phyloP scores from a whole-genome alignment of 2,888 invertebrate genomes.

The Rhagophthalmus giganteus region DNA sequence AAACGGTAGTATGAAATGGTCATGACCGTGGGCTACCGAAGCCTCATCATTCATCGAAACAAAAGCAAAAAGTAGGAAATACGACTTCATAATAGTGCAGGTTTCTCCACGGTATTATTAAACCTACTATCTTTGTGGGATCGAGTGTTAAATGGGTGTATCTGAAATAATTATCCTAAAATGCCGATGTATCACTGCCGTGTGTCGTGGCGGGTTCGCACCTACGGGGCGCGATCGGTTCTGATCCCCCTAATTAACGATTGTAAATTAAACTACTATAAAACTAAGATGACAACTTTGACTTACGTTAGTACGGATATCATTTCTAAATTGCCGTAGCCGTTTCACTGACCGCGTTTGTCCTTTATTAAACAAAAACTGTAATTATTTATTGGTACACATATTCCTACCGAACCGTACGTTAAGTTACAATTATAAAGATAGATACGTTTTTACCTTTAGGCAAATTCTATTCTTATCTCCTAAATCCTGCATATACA shows the following conservation, averaged over 20 bases:
- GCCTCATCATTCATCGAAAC: too few relatives aligned
- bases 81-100: conserved; percentile 28
- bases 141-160: conserved; percentile 54
- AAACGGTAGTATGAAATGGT: conserved; percentile 4
- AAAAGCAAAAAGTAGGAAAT: conserved; percentile 6
- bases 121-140: conserved; percentile 43
- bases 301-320: conserved; percentile 34
- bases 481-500: conserved; percentile 4
- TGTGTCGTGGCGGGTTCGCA: conserved; percentile 46
- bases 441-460: conserved; percentile 33
- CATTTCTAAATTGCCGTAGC: conserved; percentile 30
- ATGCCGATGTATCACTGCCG: conserved; percentile 52
- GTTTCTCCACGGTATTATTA: conserved; percentile 44
- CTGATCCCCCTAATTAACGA: conserved; percentile 54
- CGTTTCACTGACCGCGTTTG: conserved; percentile 11
- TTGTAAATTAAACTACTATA: conserved; percentile 54
- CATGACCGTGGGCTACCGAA: background rate
- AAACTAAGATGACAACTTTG: conserved; percentile 43
- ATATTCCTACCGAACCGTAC: conserved; percentile 37
- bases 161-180: conserved; percentile 56
- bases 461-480: conserved; percentile 24
- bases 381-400: conserved; percentile 29
- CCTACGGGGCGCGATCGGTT: conserved; percentile 49
- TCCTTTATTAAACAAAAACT: conserved; percentile 15
- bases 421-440: conserved; percentile 35